These are phyloP conservation scores for Penaeus indicus DNA, from an alignment of 1,140 invertebrate genomes.

Conservation along the genomic window DNA sequence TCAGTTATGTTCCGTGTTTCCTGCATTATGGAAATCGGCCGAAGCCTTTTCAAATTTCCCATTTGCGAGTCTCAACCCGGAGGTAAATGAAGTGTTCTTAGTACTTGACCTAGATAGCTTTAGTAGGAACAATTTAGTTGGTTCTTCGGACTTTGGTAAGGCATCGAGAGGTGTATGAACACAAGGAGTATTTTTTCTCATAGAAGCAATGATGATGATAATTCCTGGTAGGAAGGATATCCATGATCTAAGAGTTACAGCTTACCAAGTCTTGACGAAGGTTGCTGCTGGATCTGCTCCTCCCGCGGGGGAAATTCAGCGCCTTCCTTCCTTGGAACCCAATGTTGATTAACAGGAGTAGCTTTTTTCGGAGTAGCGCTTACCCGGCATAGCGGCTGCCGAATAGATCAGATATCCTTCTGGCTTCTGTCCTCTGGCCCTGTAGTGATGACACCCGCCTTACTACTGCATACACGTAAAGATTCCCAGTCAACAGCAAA, in stretches of 20 bases:
- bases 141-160: constrained; percentile 57
- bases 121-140: constrained; percentile 56
- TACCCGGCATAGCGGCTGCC: constrained; percentile 30
- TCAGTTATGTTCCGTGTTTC: constrained; percentile 67
- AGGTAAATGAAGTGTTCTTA: constrained; percentile 63
- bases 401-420: constrained; percentile 47
- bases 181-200: constrained; percentile 1
- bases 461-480: constrained; percentile 36
- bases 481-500: background rate
- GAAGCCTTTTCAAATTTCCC: constrained; percentile 67
- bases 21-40: constrained; percentile 67
- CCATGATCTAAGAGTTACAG: constrained; percentile 17
- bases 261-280: constrained; percentile 53
- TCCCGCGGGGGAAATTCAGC: constrained; percentile 4
- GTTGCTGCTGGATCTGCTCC: background rate
- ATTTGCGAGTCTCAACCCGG: constrained; percentile 67
- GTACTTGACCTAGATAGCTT: constrained; percentile 57
- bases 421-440: constrained; percentile 26
- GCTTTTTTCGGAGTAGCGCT: constrained; percentile 36
- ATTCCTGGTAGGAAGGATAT: constrained; percentile 17
- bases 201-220: background rate
- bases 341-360: constrained; percentile 34
- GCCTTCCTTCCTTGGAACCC: constrained; percentile 39
- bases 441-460: constrained; percentile 10
- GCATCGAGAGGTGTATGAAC: background rate